Percentiles rank a stretch among this genome's conserved stretches.
Conservation (phyloP, 1,140 invertebrate genomes). For the Orchesella cincta region DNA sequence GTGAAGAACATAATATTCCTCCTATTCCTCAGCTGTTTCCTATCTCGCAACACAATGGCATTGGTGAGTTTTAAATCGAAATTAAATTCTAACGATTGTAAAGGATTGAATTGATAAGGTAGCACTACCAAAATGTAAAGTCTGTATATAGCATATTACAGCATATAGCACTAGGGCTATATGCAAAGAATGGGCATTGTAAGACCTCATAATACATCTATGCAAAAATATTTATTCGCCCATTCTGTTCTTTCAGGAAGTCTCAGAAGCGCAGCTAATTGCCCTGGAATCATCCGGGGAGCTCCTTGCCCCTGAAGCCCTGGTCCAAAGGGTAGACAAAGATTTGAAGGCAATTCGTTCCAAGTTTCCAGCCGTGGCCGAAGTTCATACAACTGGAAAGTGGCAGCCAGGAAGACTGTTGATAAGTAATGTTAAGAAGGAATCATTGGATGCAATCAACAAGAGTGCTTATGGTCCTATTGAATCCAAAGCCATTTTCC, state of each 20-base stretch:
- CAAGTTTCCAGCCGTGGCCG: neutral
- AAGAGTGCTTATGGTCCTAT: neutral
- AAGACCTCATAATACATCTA: no score
- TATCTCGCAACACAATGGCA: no score
- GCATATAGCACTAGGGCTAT: no score
- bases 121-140: no score
- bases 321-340: neutral
- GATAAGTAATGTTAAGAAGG: neutral
- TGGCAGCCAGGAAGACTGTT: neutral
- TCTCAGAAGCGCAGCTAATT: neutral
- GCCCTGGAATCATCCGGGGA: neutral
- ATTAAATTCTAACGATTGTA: no score
- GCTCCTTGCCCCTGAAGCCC: neutral
- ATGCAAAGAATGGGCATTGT: no score
- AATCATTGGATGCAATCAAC: neutral
- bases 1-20: no score
- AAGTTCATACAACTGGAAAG: neutral
- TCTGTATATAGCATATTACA: no score
- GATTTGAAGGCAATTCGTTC: conserved; percentile 12
- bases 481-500: neutral
- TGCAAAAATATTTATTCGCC: no score
- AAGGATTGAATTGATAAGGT: no score
- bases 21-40: no score
- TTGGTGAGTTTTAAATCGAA: no score
- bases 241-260: neutral